phyloP scores from a whole-genome alignment of 1,140 invertebrate species.

The Papilio machaon region DNA sequence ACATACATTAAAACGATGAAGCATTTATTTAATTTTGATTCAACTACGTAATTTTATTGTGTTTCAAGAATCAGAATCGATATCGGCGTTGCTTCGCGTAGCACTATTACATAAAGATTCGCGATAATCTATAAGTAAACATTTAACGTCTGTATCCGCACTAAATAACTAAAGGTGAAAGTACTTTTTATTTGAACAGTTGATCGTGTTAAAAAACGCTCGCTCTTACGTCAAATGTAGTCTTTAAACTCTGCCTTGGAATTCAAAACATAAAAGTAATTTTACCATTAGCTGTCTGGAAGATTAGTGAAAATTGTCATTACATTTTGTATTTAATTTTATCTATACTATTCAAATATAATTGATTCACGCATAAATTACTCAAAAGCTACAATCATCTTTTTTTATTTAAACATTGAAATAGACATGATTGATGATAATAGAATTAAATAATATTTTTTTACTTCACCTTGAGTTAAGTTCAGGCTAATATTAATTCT shows the following conservation, averaged over 20 bases:
- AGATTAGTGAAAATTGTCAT: not conserved
- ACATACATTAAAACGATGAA: not conserved
- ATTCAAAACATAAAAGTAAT: not conserved
- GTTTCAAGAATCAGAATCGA: not conserved
- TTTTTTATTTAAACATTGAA: not conserved
- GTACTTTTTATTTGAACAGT: conserved; percentile 70
- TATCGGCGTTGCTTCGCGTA: not conserved
- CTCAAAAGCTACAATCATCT: not conserved
- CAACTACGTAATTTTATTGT: not conserved
- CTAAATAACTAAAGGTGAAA: conserved; percentile 69
- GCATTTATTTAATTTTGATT: not conserved
- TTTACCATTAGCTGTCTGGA: not conserved
- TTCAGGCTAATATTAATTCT: not conserved
- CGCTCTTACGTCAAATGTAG: conserved; percentile 61
- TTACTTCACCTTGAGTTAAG: not conserved
- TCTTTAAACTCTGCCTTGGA: not conserved
- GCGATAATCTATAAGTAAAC: conserved; percentile 63
- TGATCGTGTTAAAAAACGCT: conserved; percentile 66
- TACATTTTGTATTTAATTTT: not conserved
- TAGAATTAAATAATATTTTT: not conserved
- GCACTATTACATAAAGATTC: conserved; percentile 32
- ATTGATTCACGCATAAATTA: not conserved
- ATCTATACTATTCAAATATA: not conserved
- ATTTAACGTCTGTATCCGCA: conserved; percentile 42
- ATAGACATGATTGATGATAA: not conserved